Evolutionary conservation across 2,113 vertebrate species (phyloP).

Genomic region (Collichthys lucidus): DNA sequence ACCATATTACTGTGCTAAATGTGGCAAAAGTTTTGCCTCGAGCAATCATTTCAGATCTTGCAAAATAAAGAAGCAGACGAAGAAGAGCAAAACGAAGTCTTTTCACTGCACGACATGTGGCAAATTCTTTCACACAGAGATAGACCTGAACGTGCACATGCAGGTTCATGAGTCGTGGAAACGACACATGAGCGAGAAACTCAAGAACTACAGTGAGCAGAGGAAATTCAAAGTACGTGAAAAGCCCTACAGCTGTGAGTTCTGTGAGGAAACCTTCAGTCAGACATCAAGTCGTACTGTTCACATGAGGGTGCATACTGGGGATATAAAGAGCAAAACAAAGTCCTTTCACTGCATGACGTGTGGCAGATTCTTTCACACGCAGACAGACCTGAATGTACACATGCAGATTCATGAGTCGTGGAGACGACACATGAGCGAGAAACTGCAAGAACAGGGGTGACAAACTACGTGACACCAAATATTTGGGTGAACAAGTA

Average conservation of each 20-base stretch:
- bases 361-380: too few species aligned
- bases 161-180: slow-evolving; percentile 43
- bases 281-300: too few species aligned
- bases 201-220: background rate
- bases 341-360: background rate
- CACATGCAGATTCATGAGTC: slow-evolving; percentile 36
- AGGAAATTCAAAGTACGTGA: too few species aligned
- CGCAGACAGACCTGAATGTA: slow-evolving; percentile 14
- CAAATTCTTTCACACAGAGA: background rate
- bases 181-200: slow-evolving; percentile 16
- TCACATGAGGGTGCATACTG: too few species aligned
- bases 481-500: too few species aligned
- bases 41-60: slow-evolving; percentile 24
- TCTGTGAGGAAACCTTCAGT: too few species aligned
- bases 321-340: background rate
- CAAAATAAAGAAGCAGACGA: background rate
- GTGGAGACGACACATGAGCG: slow-evolving; percentile 31
- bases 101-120: slow-evolving; percentile 25
- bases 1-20: slow-evolving; percentile 35
- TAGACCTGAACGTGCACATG: slow-evolving; percentile 25
- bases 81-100: background rate
- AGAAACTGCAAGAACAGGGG: slow-evolving; percentile 1
- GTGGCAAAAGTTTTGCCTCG: slow-evolving; percentile 26
- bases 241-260: too few species aligned
- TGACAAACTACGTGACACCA: too few species aligned